Evolutionary conservation across 2,888 invertebrate species (phyloP), one percentile per base, ranked within the genome.

Genomic region (Dione vanillae): DNA sequence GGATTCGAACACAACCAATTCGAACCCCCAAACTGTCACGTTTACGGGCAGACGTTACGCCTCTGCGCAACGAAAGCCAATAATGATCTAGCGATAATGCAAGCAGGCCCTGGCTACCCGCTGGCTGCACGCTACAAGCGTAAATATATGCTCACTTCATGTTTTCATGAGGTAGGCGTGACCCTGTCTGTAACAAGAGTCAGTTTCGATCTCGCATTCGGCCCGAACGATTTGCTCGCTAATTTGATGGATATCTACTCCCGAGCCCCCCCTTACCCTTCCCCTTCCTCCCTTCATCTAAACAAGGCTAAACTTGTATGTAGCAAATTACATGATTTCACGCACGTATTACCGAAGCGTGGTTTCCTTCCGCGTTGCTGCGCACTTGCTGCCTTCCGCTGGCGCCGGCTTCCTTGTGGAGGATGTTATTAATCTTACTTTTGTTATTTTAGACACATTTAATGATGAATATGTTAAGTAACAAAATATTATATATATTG

Each of bases 291-390:
- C 12, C 47, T 16, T 47, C 52, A 49, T 49, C 67, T 51, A 58
- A 67, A 67, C 67, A 71, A 67, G 67, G 58, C 59, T 56, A 56
- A 66, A 59, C 47, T 71, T 58, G 47, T 19, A 62, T 61, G 59
- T 67, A 58, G 62, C 67, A 70, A 70, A 71, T 71, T 67, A 62
- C 62, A 64, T 51, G 71, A 67, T 71, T 67, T 62, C 56, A 67
- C 56, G 67, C 67, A 67, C 67, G 71, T 64, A 58, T 64, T 71
- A 67, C 43, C 58, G 67, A 51, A 20, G 65, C 51, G n/a, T 51
- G 59, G 65, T 41, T 66, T 66, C 66, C 52, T 70, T 70, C 70
- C 70, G 51, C 35, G 64, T 37, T 37, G 45, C 62, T 37, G 35
- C 49, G 59, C 16, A 49, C 40, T 59, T 66, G 41, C 65, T 52